These are phyloP conservation scores for Capra hircus DNA, from an alignment of 2,113 vertebrate species.

Conservation along the genomic window DNA sequence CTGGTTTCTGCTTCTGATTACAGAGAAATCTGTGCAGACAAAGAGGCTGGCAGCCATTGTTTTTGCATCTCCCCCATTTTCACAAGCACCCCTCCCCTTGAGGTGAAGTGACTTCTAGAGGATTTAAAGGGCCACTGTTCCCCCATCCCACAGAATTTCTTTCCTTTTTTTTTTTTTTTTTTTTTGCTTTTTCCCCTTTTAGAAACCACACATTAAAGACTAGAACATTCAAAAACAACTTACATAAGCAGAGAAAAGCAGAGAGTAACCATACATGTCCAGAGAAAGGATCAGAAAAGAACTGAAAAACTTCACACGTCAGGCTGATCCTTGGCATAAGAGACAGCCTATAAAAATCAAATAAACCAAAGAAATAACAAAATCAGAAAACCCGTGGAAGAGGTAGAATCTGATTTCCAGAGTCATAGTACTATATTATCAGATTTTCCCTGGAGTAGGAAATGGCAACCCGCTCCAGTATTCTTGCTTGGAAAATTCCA, in stretches of 20 bases:
- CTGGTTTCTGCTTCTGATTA: not conserved
- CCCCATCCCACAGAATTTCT: not conserved
- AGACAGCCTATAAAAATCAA: not conserved
- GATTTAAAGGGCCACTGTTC: not conserved
- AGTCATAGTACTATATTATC: not conserved
- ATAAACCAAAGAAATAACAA: not conserved
- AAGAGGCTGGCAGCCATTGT: not conserved
- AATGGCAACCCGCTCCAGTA: not conserved
- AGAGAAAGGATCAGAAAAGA: not conserved
- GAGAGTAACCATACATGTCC: not conserved
- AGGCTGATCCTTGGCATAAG: too few relatives aligned
- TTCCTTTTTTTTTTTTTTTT: not conserved
- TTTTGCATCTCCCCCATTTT: not conserved
- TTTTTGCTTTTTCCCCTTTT: not conserved
- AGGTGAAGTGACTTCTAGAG: not conserved
- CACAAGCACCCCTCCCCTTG: not conserved
- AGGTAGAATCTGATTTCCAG: not conserved
- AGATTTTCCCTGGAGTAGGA: not conserved
- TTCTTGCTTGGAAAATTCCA: not conserved
- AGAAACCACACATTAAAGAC: not conserved
- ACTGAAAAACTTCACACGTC: not conserved
- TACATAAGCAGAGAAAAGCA: not conserved
- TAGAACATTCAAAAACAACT: not conserved
- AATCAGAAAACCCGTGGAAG: not conserved
- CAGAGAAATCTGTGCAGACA: not conserved